These are phyloP conservation scores for Eulithis testata DNA, from an alignment of 2,888 invertebrate genomes.

Conservation along the genomic window DNA sequence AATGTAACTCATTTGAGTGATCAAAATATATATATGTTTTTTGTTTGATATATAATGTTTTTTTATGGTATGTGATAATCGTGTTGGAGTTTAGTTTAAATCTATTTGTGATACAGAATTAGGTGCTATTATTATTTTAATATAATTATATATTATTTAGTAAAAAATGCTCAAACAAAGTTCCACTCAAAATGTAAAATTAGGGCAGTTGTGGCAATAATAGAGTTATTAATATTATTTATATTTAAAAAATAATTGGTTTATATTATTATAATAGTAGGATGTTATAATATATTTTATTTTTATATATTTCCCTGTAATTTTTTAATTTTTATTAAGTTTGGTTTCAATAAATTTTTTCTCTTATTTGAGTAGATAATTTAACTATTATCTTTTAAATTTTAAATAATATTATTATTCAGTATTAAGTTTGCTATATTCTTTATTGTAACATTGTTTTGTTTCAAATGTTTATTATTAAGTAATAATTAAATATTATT, in stretches of 20 bases:
- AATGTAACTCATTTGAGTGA: no score
- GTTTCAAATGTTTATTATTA: slow-evolving; percentile 69
- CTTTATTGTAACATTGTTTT: slow-evolving; percentile 54
- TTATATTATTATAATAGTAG: not conserved
- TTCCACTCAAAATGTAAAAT: slow-evolving; percentile 40
- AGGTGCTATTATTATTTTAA: slow-evolving; percentile 17
- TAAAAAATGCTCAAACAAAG: slow-evolving; percentile 44
- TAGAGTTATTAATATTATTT: slow-evolving; percentile 45
- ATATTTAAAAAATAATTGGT: not conserved
- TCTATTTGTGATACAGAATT: slow-evolving; percentile 25
- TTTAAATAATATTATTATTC: not conserved
- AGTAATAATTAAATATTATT: slow-evolving; percentile 26
- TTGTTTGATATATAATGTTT: not conserved
- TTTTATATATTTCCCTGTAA: not conserved
- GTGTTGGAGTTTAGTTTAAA: not conserved
- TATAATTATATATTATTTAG: not conserved
- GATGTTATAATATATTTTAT: not conserved
- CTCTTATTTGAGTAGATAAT: no score
- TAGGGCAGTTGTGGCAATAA: slow-evolving; percentile 73
- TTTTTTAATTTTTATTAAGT: not conserved
- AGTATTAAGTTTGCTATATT: slow-evolving; percentile 31
- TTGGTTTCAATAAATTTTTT: no score
- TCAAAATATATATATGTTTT: not conserved
- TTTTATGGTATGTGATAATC: slow-evolving; percentile 9
- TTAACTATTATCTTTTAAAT: not conserved